Conservation (phyloP, 2,888 invertebrate genomes). For the Lasioglossum morio region DNA sequence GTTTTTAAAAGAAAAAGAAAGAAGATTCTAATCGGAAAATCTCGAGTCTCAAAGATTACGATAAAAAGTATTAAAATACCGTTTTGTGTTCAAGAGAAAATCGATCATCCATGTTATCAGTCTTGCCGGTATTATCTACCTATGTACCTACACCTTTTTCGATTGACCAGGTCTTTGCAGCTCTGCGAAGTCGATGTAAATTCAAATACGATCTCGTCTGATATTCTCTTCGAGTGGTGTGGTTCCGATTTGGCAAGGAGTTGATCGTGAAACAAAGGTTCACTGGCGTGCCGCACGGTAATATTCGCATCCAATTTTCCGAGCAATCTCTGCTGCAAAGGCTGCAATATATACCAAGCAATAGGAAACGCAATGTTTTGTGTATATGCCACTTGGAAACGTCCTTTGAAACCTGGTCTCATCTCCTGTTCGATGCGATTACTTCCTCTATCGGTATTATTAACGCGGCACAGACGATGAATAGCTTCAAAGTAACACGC, state of each 20-base stretch:
- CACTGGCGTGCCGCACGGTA: neutral
- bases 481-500: constrained; percentile 18
- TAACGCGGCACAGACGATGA: constrained; percentile 2
- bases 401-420: neutral
- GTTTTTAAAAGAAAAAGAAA: too few species aligned
- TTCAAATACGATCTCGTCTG: neutral
- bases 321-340: neutral
- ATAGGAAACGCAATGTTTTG: neutral
- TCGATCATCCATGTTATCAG: too few species aligned
- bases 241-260: neutral
- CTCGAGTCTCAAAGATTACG: too few species aligned
- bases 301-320: constrained; percentile 11
- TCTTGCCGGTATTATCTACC: too few species aligned
- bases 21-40: too few species aligned
- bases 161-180: neutral
- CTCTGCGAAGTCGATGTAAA: neutral
- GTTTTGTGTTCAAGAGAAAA: too few species aligned
- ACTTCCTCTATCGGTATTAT: constrained; percentile 45
- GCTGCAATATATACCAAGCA: neutral
- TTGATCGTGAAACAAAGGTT: neutral
- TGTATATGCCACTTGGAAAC: constrained; percentile 20
- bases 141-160: neutral
- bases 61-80: too few species aligned
- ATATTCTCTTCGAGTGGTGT: neutral
- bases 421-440: constrained; percentile 38